A percentile compares a stretch with the other conserved stretches of the same genome.
Conservation (phyloP, 2,113 vertebrate genomes). For the Pterocles orientalis region DNA sequence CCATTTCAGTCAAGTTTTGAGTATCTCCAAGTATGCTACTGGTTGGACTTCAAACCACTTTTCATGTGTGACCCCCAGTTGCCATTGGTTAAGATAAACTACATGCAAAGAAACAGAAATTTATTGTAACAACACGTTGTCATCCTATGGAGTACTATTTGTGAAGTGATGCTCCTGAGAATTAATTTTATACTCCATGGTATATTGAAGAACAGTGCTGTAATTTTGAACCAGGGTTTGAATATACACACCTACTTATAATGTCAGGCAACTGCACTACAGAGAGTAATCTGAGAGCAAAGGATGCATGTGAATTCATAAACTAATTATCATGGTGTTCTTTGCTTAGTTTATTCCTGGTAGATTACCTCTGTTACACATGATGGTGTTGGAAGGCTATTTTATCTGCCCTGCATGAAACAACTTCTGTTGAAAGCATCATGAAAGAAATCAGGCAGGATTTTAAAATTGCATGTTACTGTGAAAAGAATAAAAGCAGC, state of each 20-base stretch:
- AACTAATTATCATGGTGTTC: not conserved
- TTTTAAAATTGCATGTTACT: constrained; percentile 36
- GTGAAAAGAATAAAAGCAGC: constrained; percentile 38
- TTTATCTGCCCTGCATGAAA: not conserved
- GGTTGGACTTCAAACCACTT: not conserved
- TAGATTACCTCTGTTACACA: not conserved
- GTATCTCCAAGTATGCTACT: not conserved
- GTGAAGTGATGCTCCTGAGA: not conserved
- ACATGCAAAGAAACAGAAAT: not conserved
- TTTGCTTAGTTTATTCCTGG: not conserved
- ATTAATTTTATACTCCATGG: not conserved
- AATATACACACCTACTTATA: not conserved
- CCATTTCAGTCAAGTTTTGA: not conserved
- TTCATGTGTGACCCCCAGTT: not conserved
- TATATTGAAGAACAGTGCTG: not conserved
- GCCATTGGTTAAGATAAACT: not conserved
- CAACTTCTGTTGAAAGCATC: not conserved
- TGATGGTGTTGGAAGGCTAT: not conserved
- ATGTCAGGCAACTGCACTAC: not conserved
- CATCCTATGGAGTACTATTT: not conserved
- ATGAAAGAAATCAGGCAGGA: not conserved
- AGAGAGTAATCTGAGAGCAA: not conserved
- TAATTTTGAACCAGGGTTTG: not conserved
- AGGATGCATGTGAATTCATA: not conserved
- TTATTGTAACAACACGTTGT: not conserved